Conservation (phyloP, 2,888 invertebrate species). For the Listrodromus nycthemerus region DNA sequence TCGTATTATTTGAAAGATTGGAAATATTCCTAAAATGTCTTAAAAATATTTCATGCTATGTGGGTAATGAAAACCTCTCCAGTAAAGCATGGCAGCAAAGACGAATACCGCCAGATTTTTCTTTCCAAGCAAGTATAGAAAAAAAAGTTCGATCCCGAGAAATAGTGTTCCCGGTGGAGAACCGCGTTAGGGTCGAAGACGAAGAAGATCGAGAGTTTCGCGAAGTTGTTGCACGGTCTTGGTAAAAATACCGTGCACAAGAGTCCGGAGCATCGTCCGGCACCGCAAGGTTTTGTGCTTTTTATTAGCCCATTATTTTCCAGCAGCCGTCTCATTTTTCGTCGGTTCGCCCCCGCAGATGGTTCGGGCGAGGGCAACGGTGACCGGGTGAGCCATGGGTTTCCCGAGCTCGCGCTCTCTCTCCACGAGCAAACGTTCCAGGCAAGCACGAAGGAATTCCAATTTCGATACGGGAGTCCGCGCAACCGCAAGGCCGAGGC, state of each 20-base stretch:
- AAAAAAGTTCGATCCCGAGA: neutral
- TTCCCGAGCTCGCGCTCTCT: constrained; percentile 9
- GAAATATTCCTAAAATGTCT: no score
- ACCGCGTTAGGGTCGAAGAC: neutral
- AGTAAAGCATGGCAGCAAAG: neutral
- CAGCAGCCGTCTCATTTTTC: constrained; percentile 44
- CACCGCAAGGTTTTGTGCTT: constrained; percentile 21
- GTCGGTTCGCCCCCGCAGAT: constrained; percentile 17
- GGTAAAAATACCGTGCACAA: neutral
- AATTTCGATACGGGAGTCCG: constrained; percentile 66
- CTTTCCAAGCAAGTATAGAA: neutral
- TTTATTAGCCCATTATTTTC: constrained; percentile 34
- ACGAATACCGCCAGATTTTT: neutral
- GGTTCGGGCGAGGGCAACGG: constrained; percentile 5
- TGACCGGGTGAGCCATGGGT: constrained; percentile 22
- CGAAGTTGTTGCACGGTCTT: neutral
- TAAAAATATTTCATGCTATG: neutral
- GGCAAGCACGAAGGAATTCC: constrained; percentile 65
- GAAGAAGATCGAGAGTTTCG: constrained; percentile 8
- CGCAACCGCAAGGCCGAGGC: constrained; percentile 62
- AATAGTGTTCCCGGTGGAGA: constrained; percentile 2
- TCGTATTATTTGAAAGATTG: no score
- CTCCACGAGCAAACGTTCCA: constrained; percentile 40
- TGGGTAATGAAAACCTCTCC: neutral
- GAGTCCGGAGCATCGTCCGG: neutral